Percentiles rank a stretch among this genome's conserved stretches.
Evolutionary conservation across 2,888 invertebrate genomes (phyloP).

Genomic region (Ormyrus nitidulus): DNA sequence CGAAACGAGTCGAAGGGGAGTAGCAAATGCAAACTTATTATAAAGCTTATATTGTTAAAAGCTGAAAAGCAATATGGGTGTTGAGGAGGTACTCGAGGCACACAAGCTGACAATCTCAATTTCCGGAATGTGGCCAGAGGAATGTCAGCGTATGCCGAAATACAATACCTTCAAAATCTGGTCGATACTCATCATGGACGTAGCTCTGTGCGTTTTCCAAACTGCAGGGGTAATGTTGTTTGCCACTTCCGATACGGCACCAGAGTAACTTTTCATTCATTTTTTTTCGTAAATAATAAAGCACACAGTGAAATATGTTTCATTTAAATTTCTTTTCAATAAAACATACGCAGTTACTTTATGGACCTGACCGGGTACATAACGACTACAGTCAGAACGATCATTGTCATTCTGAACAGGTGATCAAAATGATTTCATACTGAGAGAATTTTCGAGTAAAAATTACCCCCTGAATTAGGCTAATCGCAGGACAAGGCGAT

Average conservation of each 20-base stretch:
- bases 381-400: too few species aligned
- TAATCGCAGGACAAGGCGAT: too few species aligned
- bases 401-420: too few species aligned
- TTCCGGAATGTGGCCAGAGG: constrained; percentile 4
- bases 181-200: too few species aligned
- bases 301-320: background rate
- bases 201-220: background rate
- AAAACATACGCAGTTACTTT: background rate
- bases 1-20: too few species aligned
- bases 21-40: background rate
- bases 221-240: background rate
- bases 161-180: background rate
- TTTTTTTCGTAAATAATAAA: background rate
- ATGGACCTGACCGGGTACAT: background rate
- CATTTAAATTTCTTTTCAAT: background rate
- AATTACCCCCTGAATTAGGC: too few species aligned
- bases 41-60: background rate
- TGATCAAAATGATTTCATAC: too few species aligned
- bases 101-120: background rate
- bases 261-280: background rate
- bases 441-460: too few species aligned
- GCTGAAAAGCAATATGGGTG: background rate
- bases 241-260: background rate
- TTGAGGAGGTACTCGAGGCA: background rate
- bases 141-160: background rate